Conservation (phyloP, 2,113 vertebrate genomes). For the Dipodomys ordii region DNA sequence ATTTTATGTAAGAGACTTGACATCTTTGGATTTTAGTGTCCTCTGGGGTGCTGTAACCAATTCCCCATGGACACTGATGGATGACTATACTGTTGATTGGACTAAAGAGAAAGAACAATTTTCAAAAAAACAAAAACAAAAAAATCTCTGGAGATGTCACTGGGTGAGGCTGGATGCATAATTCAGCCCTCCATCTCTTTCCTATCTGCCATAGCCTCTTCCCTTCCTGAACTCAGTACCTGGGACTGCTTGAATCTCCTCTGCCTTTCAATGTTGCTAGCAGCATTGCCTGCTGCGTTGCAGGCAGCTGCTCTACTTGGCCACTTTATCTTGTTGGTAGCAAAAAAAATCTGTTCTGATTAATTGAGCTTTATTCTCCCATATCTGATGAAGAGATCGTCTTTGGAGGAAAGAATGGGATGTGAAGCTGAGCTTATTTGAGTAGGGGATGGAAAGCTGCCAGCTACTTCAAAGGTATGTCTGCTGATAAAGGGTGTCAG, state of each 20-base stretch:
- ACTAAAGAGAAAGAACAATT: neutral
- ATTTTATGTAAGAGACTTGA: neutral
- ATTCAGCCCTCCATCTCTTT: neutral
- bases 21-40: neutral
- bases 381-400: slow-evolving; percentile 64
- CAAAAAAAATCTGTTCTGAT: slow-evolving; percentile 43
- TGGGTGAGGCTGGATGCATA: neutral
- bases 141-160: neutral
- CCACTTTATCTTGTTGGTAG: neutral
- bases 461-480: slow-evolving; percentile 80
- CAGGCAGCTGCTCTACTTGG: neutral
- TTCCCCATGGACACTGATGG: neutral
- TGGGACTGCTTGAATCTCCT: slow-evolving; percentile 22
- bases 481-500: slow-evolving; percentile 78
- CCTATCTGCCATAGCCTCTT: neutral
- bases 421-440: slow-evolving; percentile 72
- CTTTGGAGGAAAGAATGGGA: slow-evolving; percentile 57
- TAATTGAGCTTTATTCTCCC: slow-evolving; percentile 10
- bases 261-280: neutral
- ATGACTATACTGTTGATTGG: neutral
- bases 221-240: neutral
- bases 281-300: rapidly evolving
- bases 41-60: neutral
- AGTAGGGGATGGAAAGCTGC: slow-evolving; percentile 70
- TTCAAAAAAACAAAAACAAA: neutral